phyloP scores from a whole-genome alignment of 2,113 vertebrate species.

The Tonatia bakeri region DNA sequence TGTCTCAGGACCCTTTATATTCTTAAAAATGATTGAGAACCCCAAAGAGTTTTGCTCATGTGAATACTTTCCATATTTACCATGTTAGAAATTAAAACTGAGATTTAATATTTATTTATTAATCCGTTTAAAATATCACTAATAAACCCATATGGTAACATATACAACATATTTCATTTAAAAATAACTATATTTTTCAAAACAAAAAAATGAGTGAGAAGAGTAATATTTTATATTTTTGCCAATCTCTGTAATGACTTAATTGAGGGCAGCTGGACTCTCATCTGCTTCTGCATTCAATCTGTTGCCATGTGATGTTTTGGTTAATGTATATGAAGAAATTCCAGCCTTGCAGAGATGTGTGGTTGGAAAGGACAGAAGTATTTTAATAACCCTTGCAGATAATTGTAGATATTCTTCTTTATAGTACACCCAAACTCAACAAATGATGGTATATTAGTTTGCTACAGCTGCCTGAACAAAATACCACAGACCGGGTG shows the following conservation, averaged over 20 bases:
- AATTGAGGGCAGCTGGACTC: slow-evolving; percentile 23
- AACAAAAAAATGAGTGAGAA: background rate
- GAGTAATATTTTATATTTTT: background rate
- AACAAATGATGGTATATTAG: background rate
- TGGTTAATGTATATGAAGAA: background rate
- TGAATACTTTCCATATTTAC: background rate
- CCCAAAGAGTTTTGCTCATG: background rate
- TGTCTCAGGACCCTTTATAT: background rate
- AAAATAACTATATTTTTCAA: slow-evolving; percentile 27
- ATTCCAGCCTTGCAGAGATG: background rate
- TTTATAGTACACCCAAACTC: background rate
- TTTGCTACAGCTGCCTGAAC: background rate
- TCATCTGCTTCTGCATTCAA: background rate
- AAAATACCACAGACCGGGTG: background rate
- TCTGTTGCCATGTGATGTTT: background rate
- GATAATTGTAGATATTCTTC: background rate
- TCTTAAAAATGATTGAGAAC: background rate
- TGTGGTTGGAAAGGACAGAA: background rate
- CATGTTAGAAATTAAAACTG: background rate
- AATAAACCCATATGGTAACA: background rate
- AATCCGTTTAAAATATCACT: background rate
- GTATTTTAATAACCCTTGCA: background rate
- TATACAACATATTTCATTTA: background rate
- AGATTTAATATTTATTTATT: background rate
- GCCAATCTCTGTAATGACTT: slow-evolving; percentile 44